Base-by-base conservation (phyloP, 2,797 vertebrate genomes). In the Sebastes baramenuke region DNA sequence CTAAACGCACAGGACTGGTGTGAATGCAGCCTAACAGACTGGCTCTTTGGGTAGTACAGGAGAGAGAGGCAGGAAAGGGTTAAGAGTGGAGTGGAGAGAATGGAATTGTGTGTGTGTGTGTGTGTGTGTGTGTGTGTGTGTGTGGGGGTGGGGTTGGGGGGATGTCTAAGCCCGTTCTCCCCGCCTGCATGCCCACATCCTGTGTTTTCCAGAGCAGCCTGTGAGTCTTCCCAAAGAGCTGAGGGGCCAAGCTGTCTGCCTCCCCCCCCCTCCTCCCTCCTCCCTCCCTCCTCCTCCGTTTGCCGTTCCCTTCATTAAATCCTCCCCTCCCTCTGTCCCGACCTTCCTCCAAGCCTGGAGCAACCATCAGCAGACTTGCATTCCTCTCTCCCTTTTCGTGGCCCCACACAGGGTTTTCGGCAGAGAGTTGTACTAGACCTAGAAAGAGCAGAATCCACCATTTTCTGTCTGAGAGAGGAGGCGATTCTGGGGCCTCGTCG, bases 191-290 rank as follows among this genome's bases (percentile, higher is more conserved):
- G 93, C 94, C 94, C 95, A 95, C 95, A 95, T 96, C 95, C 95
- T 95, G 95, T 96, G 94, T 95, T 95, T 94, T 95, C 93, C 88
- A 94, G 92, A 94, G 91, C 91, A 88, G 93, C 86, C 93, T 92
- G 93, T 67, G 83, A 93, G 93, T 92, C 94, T 94, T 95, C 93
- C 93, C 94, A 90, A 92, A 90, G 93, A 92, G 91, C 94, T 94
- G 87, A 94, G 95, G 94, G 95, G 95, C 95, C 94, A 94, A 91
- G 90, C 94, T 95, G 95, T 96, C 95, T 95, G 91, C 91, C 77
- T 56, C 69, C 68, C 76, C 87, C 72, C 73, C 79, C 64, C 34
- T 34, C 32, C 9, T 34, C 10, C 71, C 75, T 78, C 29, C 25
- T 25, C 25, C 25, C 25, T 25, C 25, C 84, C 66, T 29, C 84